Conservation (phyloP, 53 echinoderm and acorn worm species). For the Mesocentrotus franciscanus region DNA sequence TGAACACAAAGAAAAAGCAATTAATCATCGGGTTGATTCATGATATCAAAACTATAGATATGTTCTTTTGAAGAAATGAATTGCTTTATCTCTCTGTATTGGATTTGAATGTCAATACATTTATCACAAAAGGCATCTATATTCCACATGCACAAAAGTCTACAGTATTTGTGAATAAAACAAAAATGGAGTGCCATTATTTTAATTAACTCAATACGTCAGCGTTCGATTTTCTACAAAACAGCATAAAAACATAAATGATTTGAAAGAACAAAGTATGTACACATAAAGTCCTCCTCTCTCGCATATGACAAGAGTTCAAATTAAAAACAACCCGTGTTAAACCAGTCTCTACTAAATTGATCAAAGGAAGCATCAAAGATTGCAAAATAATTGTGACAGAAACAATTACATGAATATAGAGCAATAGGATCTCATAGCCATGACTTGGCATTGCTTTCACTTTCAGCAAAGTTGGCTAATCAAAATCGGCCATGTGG, state of each 20-base stretch:
- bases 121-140: neutral
- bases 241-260: conserved; percentile 7
- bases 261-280: conserved; percentile 57
- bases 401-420: conserved; percentile 41
- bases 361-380: conserved; percentile 23
- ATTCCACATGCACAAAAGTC: neutral
- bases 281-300: conserved; percentile 29
- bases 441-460: neutral
- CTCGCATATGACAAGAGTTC: neutral
- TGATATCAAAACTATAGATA: neutral
- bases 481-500: neutral
- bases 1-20: neutral
- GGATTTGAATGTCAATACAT: neutral
- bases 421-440: neutral
- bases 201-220: neutral
- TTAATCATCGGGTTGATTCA: neutral
- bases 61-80: neutral
- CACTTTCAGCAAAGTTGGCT: conserved; percentile 12
- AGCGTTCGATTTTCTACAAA: neutral
- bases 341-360: conserved; percentile 17
- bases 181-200: neutral
- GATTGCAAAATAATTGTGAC: conserved; percentile 37
- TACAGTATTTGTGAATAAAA: neutral
- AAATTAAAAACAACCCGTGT: conserved; percentile 25
- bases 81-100: neutral